Conservation (phyloP, 1,140 invertebrate species). For the Lasioglossum baleicum region DNA sequence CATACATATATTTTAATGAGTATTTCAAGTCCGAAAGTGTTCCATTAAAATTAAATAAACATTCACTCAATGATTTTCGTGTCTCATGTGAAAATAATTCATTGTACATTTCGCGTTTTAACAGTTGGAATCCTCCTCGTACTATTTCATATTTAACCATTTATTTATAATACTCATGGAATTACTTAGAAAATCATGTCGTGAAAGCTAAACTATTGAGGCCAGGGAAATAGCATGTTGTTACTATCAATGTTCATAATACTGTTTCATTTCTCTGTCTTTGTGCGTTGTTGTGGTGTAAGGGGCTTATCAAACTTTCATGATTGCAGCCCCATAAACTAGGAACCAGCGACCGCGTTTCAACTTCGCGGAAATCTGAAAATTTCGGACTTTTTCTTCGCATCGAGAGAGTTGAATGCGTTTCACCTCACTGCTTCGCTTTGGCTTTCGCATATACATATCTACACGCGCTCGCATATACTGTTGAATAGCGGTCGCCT, state of each 20-base stretch:
- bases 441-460: neutral
- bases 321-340: neutral
- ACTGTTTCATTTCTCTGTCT: too few relatives aligned
- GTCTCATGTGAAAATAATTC: too few relatives aligned
- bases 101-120: too few relatives aligned
- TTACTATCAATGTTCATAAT: too few relatives aligned
- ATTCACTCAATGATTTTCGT: too few relatives aligned
- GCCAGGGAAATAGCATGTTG: neutral
- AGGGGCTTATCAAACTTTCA: constrained; percentile 30
- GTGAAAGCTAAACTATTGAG: neutral
- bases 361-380: constrained; percentile 3
- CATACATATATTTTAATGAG: too few relatives aligned
- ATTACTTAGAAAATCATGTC: too few relatives aligned
- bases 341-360: neutral
- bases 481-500: neutral
- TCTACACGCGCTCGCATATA: neutral
- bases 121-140: too few relatives aligned
- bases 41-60: too few relatives aligned
- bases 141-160: too few relatives aligned
- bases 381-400: constrained; percentile 7
- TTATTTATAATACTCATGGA: too few relatives aligned
- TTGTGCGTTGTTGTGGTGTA: neutral
- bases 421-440: neutral
- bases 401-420: neutral
- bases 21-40: too few relatives aligned